Evolutionary conservation across 2,888 invertebrate genomes (phyloP), one percentile per base, ranked within the genome.

Genomic region (Polia nebulosa): DNA sequence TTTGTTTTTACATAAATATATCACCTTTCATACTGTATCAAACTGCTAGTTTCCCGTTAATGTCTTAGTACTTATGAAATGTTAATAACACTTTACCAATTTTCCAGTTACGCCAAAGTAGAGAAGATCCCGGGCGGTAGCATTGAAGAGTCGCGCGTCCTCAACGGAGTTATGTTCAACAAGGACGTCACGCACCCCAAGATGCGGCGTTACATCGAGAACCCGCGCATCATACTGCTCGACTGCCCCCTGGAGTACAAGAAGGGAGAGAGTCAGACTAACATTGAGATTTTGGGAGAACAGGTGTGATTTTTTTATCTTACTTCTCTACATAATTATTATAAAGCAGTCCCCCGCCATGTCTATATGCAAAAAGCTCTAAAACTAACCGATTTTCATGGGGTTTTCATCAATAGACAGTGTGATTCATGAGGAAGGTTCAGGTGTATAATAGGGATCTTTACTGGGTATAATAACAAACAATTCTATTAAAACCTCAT

Each of bases 181-280:
- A 99, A 99, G 94, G 99, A 99, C 91, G 99, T 99, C 1, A 99
- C 99, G 0, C 99, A 99, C 93, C 97, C 99, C 0, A 99, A 99
- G 96, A 99, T 99, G 99, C 96, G 97, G 83, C 97, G 99, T 52
- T 97, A 97, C 84, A 99, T 99, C 85, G 98, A 99, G 93, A 99
- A 99, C 93, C 99, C 99, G 0, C 96, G 99, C 81, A 99, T 99
- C 87, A 95, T 99, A 0, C 96, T 99, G 60, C 96, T 99, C 34
- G 99, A 99, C 94, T 99, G 99, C 91, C 97, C 98, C 1, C 95
- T 99, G 64, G 99, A 99, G 92, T 99, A 99, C 95, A 99, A 99
- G 94, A 99, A 99, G 93, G 99, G 99, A 39, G 99, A 99, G 96
- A 99, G 99, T 89, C 98, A 99, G 96, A 99, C 99, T 7, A 99